phyloP scores from a whole-genome alignment of 2,888 invertebrate species.

The Augochlorella aurata region DNA sequence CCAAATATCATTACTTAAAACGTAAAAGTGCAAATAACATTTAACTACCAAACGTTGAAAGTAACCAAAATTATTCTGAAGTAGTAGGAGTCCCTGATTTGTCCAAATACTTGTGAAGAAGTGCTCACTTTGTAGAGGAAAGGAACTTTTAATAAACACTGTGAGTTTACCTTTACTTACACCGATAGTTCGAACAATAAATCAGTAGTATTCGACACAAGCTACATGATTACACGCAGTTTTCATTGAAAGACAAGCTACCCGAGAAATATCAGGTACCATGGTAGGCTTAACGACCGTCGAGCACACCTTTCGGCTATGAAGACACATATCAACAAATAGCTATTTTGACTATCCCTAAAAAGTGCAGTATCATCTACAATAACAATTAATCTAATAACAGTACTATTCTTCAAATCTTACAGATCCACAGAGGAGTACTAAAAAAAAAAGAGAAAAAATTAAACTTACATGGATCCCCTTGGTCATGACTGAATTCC shows the following conservation, averaged over 20 bases:
- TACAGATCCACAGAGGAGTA: slow-evolving; percentile 5
- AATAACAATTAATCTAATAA: neutral
- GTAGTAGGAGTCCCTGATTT: too few relatives aligned
- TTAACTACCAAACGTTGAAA: too few relatives aligned
- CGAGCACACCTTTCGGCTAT: slow-evolving; percentile 1
- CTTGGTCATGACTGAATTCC: slow-evolving; percentile 3
- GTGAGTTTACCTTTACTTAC: too few relatives aligned
- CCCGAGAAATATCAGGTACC: neutral
- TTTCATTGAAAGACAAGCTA: neutral
- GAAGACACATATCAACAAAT: slow-evolving; percentile 2
- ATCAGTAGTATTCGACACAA: too few relatives aligned
- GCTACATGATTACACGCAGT: neutral
- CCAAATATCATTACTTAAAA: too few relatives aligned
- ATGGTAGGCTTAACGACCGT: slow-evolving; percentile 1
- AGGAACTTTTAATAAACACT: too few relatives aligned
- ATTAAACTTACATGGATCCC: slow-evolving; percentile 10
- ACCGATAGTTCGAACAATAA: too few relatives aligned
- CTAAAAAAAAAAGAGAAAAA: slow-evolving; percentile 8
- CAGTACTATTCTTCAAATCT: neutral
- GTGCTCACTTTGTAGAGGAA: too few relatives aligned
- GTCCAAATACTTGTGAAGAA: too few relatives aligned
- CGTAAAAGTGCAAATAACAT: too few relatives aligned
- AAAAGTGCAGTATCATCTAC: slow-evolving; percentile 4
- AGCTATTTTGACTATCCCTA: neutral
- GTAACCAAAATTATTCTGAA: too few relatives aligned